Evolutionary conservation across 2,888 invertebrate genomes (phyloP), one percentile per base, ranked within the genome.

Genomic region (Eilema depressum): DNA sequence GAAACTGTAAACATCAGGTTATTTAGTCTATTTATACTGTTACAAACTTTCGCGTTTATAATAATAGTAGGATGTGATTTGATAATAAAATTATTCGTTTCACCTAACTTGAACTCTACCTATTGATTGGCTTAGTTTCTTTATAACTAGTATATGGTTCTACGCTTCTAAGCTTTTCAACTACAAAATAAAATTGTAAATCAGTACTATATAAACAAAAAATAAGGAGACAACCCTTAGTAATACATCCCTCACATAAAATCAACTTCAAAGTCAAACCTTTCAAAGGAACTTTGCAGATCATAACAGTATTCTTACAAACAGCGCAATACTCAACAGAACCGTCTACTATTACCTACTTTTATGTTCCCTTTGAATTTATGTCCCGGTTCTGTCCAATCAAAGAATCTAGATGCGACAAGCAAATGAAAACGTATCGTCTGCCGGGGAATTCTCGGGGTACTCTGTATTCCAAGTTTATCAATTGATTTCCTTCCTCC

Each of bases 351-450:
- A 62, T 75, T 67, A 61, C 56, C 66, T 47, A 78, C 68, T 78
- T 77, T 79, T 77, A 64, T 33, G 53, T 64, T 66, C 25, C 59
- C 65, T 65, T 68, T 63, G 80, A 79, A 82, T 83, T 82, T 82
- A 82, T 81, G 72, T 78, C 67, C 82, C 76, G 79, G 81, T 82
- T 80, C 78, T 69, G 73, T 70, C 76, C 77, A 79, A 83, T 83
- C 86, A 81, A 85, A 83, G 79, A 81, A 84, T 76, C 83, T 83
- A 85, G 86, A 88, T 83, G 84, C 83, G 90, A 86, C 86, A 83
- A 78, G 85, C 87, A 88, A 91, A 91, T 91, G 90, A 89, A 88
- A 91, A 91, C 85, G 85, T 85, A 91, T 91, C 83, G 88, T 81
- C 89, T 83, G 71, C 75, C 66, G 88, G 88, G 88, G 86, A 85